These are phyloP conservation scores for Elegia similella DNA, from an alignment of 2,888 invertebrate genomes.

Conservation along the genomic window DNA sequence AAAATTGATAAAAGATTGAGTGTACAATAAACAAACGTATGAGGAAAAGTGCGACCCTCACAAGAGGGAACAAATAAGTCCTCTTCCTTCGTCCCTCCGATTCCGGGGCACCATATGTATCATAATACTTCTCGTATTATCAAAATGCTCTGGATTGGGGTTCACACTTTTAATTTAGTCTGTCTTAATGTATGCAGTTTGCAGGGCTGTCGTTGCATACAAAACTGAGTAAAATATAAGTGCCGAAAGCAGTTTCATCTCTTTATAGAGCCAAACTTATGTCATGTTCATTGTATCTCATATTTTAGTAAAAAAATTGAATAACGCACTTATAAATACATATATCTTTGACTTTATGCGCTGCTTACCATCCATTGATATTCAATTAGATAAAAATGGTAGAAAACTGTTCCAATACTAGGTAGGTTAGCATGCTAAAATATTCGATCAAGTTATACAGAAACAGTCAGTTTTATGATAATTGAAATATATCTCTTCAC, in stretches of 20 bases:
- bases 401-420: no score
- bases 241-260: not conserved
- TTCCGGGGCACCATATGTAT: constrained; percentile 72
- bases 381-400: no score
- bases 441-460: no score
- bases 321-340: no score
- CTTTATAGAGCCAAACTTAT: no score
- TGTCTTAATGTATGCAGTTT: constrained; percentile 73
- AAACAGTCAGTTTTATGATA: no score
- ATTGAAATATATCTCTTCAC: no score
- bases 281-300: no score
- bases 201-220: constrained; percentile 35
- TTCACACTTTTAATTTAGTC: constrained; percentile 81
- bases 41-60: constrained; percentile 38
- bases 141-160: constrained; percentile 46
- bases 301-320: no score
- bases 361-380: no score
- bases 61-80: constrained; percentile 59
- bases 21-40: not conserved
- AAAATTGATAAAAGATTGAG: constrained; percentile 7
- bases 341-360: no score
- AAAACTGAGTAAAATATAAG: not conserved
- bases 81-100: constrained; percentile 66
- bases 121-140: constrained; percentile 76
- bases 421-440: no score